Conservation (phyloP, 2,113 vertebrate genomes). For the Gopherus evgoodei region DNA sequence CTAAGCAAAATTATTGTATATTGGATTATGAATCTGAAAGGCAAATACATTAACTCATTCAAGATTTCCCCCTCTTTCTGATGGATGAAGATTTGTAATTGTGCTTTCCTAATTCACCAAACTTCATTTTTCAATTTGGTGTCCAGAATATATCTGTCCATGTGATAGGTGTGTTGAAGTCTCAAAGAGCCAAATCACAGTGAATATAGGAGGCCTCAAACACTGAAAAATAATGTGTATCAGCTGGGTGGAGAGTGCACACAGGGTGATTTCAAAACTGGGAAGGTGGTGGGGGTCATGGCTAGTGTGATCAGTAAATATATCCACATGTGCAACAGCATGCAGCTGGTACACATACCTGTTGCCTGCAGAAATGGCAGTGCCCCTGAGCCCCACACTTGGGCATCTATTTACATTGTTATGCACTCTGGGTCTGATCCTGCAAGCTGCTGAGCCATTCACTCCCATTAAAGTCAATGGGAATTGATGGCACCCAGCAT, state of each 20-base stretch:
- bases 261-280: not conserved
- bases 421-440: not conserved
- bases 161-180: not conserved
- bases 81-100: not conserved
- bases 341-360: not conserved
- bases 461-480: not conserved
- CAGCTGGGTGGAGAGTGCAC: not conserved
- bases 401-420: not conserved
- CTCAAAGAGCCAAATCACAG: not conserved
- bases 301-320: not conserved
- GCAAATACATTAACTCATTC: not conserved
- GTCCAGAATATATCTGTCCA: not conserved
- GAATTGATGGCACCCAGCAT: not conserved
- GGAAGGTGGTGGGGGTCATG: fast-evolving
- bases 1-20: not conserved
- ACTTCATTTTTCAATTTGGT: not conserved
- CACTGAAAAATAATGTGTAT: not conserved
- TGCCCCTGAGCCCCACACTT: not conserved
- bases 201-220: not conserved
- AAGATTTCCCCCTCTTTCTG: not conserved
- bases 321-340: not conserved
- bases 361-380: not conserved
- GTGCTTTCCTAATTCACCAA: not conserved
- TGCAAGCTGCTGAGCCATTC: not conserved
- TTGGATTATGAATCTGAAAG: not conserved